Conservation (phyloP, 2,888 invertebrate species). For the Lasioglossum villosulum region DNA sequence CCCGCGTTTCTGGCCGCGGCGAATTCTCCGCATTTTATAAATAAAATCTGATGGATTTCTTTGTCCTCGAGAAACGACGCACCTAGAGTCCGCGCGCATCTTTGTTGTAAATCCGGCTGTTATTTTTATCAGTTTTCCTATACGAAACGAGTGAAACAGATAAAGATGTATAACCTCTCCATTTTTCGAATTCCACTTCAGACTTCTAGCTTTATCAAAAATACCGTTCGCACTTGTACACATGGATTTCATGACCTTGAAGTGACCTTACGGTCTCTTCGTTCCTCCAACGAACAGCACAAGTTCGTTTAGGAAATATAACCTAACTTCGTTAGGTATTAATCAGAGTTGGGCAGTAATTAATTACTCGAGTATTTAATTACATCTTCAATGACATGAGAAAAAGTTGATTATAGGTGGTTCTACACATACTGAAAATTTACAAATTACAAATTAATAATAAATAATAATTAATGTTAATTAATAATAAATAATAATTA, state of each 20-base stretch:
- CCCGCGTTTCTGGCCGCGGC: slow-evolving; percentile 5
- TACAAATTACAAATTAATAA: no score
- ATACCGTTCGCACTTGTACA: background rate
- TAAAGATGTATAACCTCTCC: background rate
- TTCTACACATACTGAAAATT: no score
- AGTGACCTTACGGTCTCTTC: slow-evolving; percentile 3
- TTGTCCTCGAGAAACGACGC: slow-evolving; percentile 51
- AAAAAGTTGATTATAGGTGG: no score
- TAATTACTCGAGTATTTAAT: no score
- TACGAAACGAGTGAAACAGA: slow-evolving; percentile 2
- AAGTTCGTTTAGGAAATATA: background rate
- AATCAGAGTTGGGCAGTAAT: no score
- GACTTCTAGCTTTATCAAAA: background rate
- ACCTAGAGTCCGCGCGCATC: slow-evolving; percentile 17
- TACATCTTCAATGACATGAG: no score
- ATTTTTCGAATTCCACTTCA: background rate
- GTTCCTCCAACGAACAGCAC: background rate
- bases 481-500: no score
- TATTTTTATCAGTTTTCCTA: slow-evolving; percentile 36
- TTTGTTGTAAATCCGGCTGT: background rate
- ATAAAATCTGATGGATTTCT: slow-evolving; percentile 62
- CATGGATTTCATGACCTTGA: background rate
- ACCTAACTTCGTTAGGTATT: background rate
- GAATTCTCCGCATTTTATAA: slow-evolving; percentile 54
- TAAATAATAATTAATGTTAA: no score